A percentile compares a stretch with the other conserved stretches of the same genome.
phyloP scores from a whole-genome alignment of 2,888 invertebrate species.

The Aphodius sticticus region DNA sequence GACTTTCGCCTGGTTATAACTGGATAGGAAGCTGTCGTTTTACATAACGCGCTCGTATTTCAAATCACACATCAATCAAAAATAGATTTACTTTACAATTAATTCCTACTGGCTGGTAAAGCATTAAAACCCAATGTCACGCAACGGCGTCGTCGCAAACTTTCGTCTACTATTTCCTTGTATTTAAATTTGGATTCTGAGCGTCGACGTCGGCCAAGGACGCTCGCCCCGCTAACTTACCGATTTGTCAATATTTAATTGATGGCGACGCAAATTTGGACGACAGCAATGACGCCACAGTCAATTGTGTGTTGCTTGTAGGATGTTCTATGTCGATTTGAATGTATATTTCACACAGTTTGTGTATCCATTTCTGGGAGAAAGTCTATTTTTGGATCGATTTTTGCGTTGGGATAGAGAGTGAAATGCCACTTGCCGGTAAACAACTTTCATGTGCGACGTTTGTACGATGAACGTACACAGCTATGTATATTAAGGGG shows the following conservation, averaged over 20 bases:
- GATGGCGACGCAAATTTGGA: not conserved
- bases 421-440: not conserved
- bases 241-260: constrained; percentile 4
- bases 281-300: not conserved
- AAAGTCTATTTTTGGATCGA: not conserved
- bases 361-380: not conserved
- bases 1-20: not conserved
- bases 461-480: not conserved
- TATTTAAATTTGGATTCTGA: not conserved
- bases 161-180: not conserved
- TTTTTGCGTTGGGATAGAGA: not conserved
- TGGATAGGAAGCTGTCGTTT: not conserved
- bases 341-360: not conserved
- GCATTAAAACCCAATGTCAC: not conserved
- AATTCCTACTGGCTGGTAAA: not conserved
- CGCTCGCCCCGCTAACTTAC: not conserved
- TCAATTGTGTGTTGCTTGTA: not conserved
- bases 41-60: not conserved
- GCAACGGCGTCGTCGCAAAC: not conserved
- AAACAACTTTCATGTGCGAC: constrained; percentile 4
- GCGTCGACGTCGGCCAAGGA: not conserved
- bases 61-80: not conserved
- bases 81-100: not conserved
- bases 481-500: not conserved
- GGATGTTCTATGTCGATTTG: not conserved